Evolutionary conservation across 2,888 invertebrate species (phyloP), one percentile per base, ranked within the genome.

Genomic region (Scaptomyza reducta): DNA sequence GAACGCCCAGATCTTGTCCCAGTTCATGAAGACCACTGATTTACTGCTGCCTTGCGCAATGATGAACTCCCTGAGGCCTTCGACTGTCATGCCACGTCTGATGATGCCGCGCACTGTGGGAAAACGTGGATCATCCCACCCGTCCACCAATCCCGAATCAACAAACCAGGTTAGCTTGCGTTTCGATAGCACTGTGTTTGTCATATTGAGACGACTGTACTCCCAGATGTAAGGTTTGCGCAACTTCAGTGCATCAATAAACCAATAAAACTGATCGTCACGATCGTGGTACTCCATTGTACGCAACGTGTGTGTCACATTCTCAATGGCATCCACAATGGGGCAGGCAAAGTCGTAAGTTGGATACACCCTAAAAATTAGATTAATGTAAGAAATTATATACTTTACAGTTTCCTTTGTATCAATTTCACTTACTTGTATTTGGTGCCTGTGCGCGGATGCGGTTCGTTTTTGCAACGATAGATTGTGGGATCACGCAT

Each of bases 271-370:
- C 92, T 99, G 99, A 35, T 96, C 96, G 92, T 99, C 99, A 27
- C 98, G 93, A 92, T 99, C 99, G 89, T 98, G 98, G 92, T 99
- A 99, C 92, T 99, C 99, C 93, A 98, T 99, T 0, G 99, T 99
- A 50, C 99, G 94, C 54, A 99, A 93, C 0, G 98, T 97, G 90
- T 99, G 99, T 0, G 99, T 99, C 16, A 99, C 98, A 57, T 97
- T 96, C 93, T 99, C 99, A 51, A 99, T 94, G 14, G 98, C 96
- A 92, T 99, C 99, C 51, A 99, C 99, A 89, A 99, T 98, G 0
- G 99, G 99, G 90, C 99, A 99, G 1, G 99, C 99, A 93, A 99
- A 99, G 93, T 99, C 99, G 90, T 99, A 99, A 0, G 99, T 99
- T 22, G 99, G 99, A 92, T 99, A 99, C 0, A 98, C 99, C 89